These are phyloP conservation scores for Crotalus viridis DNA, from an alignment of 2,113 vertebrate genomes.

Conservation along the genomic window DNA sequence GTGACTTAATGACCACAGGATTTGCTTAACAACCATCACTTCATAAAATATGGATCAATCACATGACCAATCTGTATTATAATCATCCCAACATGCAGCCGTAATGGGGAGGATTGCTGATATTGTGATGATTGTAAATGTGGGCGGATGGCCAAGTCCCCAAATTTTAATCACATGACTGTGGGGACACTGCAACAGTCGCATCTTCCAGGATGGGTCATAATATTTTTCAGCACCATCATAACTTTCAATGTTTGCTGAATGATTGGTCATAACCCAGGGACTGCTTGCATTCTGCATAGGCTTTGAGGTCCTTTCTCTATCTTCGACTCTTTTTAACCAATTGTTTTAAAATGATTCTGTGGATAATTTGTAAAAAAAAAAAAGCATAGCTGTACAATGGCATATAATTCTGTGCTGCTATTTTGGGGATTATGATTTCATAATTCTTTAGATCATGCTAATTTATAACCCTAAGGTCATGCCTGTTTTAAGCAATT, in stretches of 20 bases:
- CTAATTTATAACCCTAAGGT: background rate
- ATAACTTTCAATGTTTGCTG: background rate
- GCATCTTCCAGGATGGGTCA: background rate
- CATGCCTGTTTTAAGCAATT: background rate
- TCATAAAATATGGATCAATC: too few species aligned
- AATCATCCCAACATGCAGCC: background rate
- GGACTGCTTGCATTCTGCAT: background rate
- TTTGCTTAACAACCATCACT: too few species aligned
- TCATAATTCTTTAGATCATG: background rate
- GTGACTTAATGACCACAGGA: background rate
- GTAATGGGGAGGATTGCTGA: background rate
- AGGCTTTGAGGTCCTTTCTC: background rate
- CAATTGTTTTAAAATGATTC: background rate
- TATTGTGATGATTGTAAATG: background rate
- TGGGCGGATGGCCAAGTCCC: background rate
- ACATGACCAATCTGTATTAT: too few species aligned
- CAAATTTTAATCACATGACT: background rate
- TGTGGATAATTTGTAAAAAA: background rate
- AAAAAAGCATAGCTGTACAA: background rate
- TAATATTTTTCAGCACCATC: background rate
- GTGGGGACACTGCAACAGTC: background rate
- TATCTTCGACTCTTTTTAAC: background rate
- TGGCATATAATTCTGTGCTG: background rate
- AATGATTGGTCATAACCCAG: background rate
- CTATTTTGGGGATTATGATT: background rate